phyloP scores from a whole-genome alignment of 2,888 invertebrate genomes.

The Auanema freiburgensis region DNA sequence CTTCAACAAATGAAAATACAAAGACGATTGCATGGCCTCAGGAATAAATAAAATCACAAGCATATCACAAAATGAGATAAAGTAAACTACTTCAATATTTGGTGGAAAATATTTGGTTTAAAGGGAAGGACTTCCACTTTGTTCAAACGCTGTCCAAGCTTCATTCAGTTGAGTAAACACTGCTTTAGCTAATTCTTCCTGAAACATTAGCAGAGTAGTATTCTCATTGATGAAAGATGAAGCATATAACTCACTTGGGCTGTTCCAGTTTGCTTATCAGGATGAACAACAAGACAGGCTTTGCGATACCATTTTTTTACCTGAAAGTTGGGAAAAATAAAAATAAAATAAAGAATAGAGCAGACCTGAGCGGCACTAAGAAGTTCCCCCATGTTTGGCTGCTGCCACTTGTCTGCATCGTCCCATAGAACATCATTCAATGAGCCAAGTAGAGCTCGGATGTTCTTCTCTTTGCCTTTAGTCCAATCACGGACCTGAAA shows the following conservation, averaged over 20 bases:
- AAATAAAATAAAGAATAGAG: neutral
- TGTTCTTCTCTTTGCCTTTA: constrained; percentile 93
- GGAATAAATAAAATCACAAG: too few relatives aligned
- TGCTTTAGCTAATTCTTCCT: constrained; percentile 89
- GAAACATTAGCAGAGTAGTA: constrained; percentile 60
- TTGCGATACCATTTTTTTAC: constrained; percentile 93
- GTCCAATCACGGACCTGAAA: constrained; percentile 76
- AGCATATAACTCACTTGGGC: constrained; percentile 12
- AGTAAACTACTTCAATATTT: too few relatives aligned
- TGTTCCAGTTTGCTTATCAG: constrained; percentile 77
- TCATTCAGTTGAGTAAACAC: constrained; percentile 99
- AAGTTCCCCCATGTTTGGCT: constrained; percentile 90
- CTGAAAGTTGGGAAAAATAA: constrained; percentile 68
- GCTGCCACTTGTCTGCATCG: constrained; percentile 83
- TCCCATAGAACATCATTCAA: constrained; percentile 75
- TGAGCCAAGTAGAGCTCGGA: constrained; percentile 89
- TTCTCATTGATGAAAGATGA: neutral
- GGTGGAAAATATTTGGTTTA: neutral
- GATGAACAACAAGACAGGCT: constrained; percentile 95
- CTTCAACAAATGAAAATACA: too few relatives aligned
- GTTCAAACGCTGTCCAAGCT: constrained; percentile 71
- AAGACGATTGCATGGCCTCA: too few relatives aligned
- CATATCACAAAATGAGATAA: too few relatives aligned
- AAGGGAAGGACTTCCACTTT: constrained; percentile 11
- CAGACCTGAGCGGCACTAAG: constrained; percentile 84